Conservation (phyloP, 2,113 vertebrate species). For the Archocentrus centrarchus region DNA sequence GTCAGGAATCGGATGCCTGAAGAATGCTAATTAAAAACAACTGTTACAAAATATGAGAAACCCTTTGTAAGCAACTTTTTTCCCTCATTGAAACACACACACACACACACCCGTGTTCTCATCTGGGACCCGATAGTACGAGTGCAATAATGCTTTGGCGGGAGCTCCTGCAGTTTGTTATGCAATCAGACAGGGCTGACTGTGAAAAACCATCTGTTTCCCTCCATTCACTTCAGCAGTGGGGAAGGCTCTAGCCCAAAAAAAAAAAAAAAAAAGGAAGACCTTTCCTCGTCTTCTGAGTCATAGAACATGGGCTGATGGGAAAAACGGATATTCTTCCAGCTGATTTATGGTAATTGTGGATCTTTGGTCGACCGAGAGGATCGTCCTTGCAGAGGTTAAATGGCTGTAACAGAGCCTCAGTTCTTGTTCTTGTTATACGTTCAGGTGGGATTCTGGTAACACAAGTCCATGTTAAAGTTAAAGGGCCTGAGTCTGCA, state of each 20-base stretch:
- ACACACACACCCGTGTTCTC: conserved; percentile 1
- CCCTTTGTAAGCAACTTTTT: conserved; percentile 19
- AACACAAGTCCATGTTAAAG: neutral
- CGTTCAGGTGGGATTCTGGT: conserved; percentile 19
- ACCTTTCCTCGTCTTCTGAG: conserved; percentile 43
- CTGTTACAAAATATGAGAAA: conserved; percentile 7
- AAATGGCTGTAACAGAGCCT: neutral
- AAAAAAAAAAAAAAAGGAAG: conserved; percentile 36
- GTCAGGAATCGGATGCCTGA: neutral
- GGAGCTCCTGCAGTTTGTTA: conserved; percentile 44
- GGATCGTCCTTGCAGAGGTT: neutral
- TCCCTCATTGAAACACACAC: neutral
- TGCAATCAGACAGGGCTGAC: conserved; percentile 61
- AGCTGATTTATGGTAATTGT: conserved; percentile 42
- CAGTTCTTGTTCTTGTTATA: conserved; percentile 7
- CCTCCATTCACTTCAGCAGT: conserved; percentile 35
- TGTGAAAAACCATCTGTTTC: conserved; percentile 61
- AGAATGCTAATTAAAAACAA: conserved; percentile 25
- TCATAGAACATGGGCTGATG: conserved; percentile 62
- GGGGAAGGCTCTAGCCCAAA: conserved; percentile 10
- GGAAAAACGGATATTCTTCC: conserved; percentile 43
- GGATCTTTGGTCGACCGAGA: conserved; percentile 23
- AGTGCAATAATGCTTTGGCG: conserved; percentile 40
- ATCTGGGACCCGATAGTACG: conserved; percentile 10
- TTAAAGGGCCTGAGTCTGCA: neutral